A percentile compares a stretch with the other conserved stretches of the same genome.
These are phyloP conservation scores for Ibidorhyncha struthersii DNA, from an alignment of 2,113 vertebrate genomes.

Conservation along the genomic window DNA sequence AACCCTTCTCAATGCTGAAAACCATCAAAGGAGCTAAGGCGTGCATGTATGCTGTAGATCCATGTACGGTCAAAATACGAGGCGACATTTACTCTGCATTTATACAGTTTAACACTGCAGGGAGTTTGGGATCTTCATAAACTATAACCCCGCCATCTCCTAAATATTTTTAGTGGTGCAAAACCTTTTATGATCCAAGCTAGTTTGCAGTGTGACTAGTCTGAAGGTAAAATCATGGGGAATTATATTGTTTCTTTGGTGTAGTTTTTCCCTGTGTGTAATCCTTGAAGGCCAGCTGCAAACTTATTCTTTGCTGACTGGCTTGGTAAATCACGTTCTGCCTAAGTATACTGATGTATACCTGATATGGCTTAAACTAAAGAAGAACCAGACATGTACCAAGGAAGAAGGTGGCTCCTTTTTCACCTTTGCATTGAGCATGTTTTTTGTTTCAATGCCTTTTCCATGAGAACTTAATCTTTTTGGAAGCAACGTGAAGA, in stretches of 20 bases:
- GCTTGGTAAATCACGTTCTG: neutral
- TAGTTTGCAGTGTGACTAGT: fast-evolving
- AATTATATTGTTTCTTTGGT: neutral
- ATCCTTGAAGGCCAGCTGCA: neutral
- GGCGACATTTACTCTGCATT: neutral
- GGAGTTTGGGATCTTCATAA: neutral
- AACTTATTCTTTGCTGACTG: neutral
- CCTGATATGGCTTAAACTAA: neutral
- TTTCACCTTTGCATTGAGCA: neutral
- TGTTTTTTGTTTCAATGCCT: neutral
- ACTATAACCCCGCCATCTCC: neutral
- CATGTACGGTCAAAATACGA: fast-evolving
- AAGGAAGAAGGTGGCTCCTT: neutral
- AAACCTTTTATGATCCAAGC: neutral
- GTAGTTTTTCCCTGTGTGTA: neutral
- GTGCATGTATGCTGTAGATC: neutral
- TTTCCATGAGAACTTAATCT: neutral
- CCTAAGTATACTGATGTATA: neutral
- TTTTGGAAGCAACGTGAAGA: neutral
- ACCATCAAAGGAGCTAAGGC: neutral
- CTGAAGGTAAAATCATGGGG: neutral
- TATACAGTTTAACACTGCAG: neutral
- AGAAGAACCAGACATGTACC: neutral
- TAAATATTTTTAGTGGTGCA: neutral
- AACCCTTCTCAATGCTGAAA: neutral